Base-by-base conservation (phyloP, 2,113 vertebrate genomes). In the Aphyosemion australe region DNA sequence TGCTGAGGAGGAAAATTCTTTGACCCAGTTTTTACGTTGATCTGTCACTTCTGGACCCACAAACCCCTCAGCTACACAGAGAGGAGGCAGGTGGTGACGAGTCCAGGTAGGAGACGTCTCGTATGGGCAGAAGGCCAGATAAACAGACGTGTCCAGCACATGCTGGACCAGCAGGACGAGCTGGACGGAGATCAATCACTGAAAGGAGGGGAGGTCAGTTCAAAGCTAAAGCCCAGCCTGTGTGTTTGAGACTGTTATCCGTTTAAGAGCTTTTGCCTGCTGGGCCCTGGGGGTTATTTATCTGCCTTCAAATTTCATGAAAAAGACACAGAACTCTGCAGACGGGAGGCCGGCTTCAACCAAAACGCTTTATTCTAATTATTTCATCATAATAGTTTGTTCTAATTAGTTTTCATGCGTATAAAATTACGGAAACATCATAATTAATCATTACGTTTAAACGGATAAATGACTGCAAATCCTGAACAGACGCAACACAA, bases 201-300 rank as follows among this genome's bases (percentile, higher is more conserved):
- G 56, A 70, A 62, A 68, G 76, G 76, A 48, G 76, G 67, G 76
- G 76, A 48, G 76, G 65, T 69, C 71, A 53, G 65, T 45, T 63
- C 49, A 72, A 83, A 86, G 83, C 82, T 75, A 74, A 86, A 86
- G 78, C 80, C 74, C 82, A 56, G 69, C 76, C 62, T 70, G 82
- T 53, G 49, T 83, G 79, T 82, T 86, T 82, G 65, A 69, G 63
- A 53, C 67, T 61, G 39, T 87, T 67, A 90, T 88, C 87, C 70
- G 69, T 85, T 88, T 82, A 85, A 84, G 67, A 81, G 90, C 88
- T 89, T 89, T 86, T 59, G 74, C 74, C 72, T 62, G 34, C 34
- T 37, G 34, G 19, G 67, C 71, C 62, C 74, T 78, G 68, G 77
- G 65, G 80, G 85, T 83, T 84, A 78, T 82, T 74, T 66, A 77